Conservation (phyloP, 2,113 vertebrate species). For the Poeciliopsis prolifica region DNA sequence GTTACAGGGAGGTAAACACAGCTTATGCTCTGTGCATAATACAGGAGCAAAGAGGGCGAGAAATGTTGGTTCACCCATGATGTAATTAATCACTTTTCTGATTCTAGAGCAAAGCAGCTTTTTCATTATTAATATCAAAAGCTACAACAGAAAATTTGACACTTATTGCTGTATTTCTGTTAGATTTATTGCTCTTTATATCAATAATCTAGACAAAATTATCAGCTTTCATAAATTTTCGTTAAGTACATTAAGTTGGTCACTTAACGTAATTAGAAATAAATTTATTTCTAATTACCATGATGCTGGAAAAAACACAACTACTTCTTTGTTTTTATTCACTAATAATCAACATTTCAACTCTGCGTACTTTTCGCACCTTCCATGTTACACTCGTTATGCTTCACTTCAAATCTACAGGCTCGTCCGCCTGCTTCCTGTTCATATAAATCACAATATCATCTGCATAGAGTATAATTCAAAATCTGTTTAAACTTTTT, state of each 20-base stretch:
- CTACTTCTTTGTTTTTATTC: neutral
- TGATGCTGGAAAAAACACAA: neutral
- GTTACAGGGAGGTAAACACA: neutral
- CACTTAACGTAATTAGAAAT: too few relatives aligned
- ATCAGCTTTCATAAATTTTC: neutral
- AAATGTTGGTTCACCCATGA: neutral
- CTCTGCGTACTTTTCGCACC: too few relatives aligned
- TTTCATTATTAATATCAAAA: slow-evolving; percentile 23
- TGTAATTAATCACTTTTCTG: slow-evolving; percentile 2
- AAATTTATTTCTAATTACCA: neutral
- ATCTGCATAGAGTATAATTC: too few relatives aligned
- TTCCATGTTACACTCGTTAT: too few relatives aligned
- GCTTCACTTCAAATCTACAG: too few relatives aligned
- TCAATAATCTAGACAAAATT: neutral
- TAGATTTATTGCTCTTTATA: neutral
- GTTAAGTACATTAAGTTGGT: neutral
- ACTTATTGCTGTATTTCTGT: neutral
- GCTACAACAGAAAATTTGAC: neutral
- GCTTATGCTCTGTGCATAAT: neutral
- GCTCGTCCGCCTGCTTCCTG: too few relatives aligned
- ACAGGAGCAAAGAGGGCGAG: neutral
- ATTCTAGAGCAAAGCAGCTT: slow-evolving; percentile 21
- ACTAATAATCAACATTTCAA: neutral
- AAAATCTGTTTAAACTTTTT: neutral
- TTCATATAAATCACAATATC: too few relatives aligned